phyloP scores from a whole-genome alignment of 2,113 vertebrate genomes.

The Vulpes vulpes region DNA sequence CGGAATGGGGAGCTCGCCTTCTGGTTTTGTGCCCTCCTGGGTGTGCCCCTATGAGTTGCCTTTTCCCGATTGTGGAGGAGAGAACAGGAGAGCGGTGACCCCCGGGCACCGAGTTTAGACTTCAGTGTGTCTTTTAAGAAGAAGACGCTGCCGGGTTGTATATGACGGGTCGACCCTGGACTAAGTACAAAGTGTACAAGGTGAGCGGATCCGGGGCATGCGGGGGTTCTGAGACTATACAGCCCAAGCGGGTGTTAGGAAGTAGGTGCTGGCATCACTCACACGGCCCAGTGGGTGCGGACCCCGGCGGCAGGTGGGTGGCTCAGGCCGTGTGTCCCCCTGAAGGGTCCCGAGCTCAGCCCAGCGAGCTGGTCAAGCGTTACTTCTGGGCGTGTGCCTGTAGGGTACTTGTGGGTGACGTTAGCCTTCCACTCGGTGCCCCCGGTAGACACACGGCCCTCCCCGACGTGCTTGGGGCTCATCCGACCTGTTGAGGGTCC shows the following conservation, averaged over 20 bases:
- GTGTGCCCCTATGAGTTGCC: too few species aligned
- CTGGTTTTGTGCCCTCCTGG: background rate
- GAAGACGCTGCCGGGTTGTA: rapidly evolving
- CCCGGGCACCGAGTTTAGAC: rapidly evolving
- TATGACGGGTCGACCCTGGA: too few species aligned
- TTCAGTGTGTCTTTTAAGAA: rapidly evolving
- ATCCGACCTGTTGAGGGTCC: rapidly evolving
- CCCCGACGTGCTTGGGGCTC: rapidly evolving
- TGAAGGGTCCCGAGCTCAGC: too few species aligned
- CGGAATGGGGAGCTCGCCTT: background rate
- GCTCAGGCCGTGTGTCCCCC: rapidly evolving
- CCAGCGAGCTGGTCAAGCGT: background rate
- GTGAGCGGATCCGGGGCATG: background rate
- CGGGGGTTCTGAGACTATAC: background rate
- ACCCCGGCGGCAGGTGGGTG: too few species aligned
- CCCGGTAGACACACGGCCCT: too few species aligned
- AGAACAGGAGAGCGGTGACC: background rate
- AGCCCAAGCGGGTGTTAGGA: too few species aligned
- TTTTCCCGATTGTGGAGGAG: background rate
- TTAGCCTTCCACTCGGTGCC: rapidly evolving
- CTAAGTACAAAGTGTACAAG: too few species aligned
- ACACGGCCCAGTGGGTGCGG: background rate
- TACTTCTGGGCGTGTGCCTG: background rate
- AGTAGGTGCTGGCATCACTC: rapidly evolving
- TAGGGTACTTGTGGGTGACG: background rate